Conservation (phyloP, 2,888 invertebrate species). For the Amaurobius ferox region DNA sequence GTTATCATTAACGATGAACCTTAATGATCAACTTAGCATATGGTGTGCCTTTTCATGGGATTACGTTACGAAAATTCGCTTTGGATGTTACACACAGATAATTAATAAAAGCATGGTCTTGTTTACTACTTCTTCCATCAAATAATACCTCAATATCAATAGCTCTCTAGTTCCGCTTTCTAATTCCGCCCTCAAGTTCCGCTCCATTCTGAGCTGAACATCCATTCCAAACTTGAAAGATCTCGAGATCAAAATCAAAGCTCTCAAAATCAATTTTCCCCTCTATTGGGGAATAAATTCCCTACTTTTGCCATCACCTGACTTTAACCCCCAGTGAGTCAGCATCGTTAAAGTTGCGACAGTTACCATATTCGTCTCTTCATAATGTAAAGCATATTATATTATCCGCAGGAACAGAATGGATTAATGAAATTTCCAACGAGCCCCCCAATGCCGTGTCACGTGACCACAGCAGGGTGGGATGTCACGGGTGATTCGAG, state of each 20-base stretch:
- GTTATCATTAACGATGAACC: no score
- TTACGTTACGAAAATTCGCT: no score
- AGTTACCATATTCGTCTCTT: conserved; percentile 57
- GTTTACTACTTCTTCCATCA: no score
- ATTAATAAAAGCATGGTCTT: no score
- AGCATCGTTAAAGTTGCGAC: conserved; percentile 65
- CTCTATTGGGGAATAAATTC: not conserved
- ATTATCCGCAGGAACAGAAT: conserved; percentile 41
- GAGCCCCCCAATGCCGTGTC: conserved; percentile 6
- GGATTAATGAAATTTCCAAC: conserved; percentile 69
- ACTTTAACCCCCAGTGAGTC: conserved; percentile 41
- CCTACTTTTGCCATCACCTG: not conserved
- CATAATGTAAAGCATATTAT: conserved; percentile 65
- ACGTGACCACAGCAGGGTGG: conserved; percentile 22
- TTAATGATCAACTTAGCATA: no score
- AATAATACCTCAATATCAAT: no score
- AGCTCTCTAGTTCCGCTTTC: no score
- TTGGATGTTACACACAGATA: no score
- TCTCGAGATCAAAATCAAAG: not conserved
- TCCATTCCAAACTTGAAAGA: no score
- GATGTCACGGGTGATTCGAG: conserved; percentile 19
- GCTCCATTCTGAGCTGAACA: no score
- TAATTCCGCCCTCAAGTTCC: no score
- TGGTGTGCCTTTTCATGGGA: no score
- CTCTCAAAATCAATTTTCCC: not conserved